These are phyloP conservation scores for Melanotaenia nigrans DNA, from an alignment of 2,797 vertebrate species.

Conservation along the genomic window DNA sequence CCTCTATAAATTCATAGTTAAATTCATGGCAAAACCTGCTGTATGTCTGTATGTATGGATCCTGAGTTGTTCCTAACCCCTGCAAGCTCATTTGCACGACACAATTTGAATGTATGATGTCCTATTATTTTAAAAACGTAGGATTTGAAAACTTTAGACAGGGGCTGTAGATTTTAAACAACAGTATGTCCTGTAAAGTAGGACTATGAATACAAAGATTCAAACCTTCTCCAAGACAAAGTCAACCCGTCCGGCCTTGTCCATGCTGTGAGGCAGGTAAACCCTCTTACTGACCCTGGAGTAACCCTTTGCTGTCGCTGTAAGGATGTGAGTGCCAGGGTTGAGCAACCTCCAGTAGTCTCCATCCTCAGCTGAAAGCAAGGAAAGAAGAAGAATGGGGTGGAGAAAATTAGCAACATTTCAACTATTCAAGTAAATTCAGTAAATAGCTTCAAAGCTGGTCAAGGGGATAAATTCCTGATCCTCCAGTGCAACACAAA, in stretches of 20 bases:
- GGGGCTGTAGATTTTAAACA: not conserved
- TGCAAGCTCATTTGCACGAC: not conserved
- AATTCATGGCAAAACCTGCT: not conserved
- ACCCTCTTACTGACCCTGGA: slow-evolving; percentile 89
- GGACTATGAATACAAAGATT: not conserved
- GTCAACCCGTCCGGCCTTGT: slow-evolving; percentile 88
- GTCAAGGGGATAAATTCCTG: not conserved
- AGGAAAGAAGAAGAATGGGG: accelerated
- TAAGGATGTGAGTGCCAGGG: slow-evolving; percentile 88
- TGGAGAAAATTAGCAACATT: not conserved
- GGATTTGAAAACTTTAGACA: not conserved
- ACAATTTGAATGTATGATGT: not conserved
- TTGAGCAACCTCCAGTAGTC: slow-evolving; percentile 96
- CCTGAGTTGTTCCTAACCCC: not conserved
- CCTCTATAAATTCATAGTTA: not conserved
- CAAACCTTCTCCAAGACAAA: slow-evolving; percentile 86
- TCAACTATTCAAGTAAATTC: not conserved
- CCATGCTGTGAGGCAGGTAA: slow-evolving; percentile 86
- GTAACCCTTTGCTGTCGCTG: slow-evolving; percentile 89
- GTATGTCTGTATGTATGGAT: too few species aligned
- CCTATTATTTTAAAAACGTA: not conserved
- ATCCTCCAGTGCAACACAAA: not conserved
- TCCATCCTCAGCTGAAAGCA: slow-evolving; percentile 86
- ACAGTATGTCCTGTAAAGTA: not conserved
- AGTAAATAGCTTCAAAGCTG: not conserved